These are phyloP conservation scores for Phyto melanocephala DNA, from an alignment of 2,888 invertebrate species.

Conservation along the genomic window DNA sequence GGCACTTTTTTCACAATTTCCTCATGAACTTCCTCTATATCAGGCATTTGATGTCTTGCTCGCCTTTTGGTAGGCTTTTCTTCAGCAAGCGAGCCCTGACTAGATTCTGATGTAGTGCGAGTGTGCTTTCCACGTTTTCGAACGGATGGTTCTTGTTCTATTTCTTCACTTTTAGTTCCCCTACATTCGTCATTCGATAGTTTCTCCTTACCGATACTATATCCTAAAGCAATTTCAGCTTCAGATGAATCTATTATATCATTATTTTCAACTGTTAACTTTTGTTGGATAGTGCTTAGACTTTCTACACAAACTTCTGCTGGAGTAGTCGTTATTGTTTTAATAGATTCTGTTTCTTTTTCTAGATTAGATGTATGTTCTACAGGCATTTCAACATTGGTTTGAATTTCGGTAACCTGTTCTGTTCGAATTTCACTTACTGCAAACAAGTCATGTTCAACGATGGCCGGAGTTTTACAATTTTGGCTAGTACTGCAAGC, in stretches of 20 bases:
- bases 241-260: not conserved
- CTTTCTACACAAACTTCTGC: not conserved
- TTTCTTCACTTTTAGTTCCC: not conserved
- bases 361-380: not conserved
- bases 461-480: not conserved
- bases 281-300: not conserved
- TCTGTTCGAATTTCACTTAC: not conserved
- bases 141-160: not conserved
- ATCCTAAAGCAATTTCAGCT: not conserved
- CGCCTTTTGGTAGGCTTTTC: slow-evolving; percentile 22
- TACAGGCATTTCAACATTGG: not conserved
- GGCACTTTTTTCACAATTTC: not conserved
- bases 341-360: not conserved
- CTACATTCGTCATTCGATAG: not conserved
- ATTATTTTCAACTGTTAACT: not conserved
- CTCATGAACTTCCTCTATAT: not conserved
- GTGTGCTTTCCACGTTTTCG: slow-evolving; percentile 28
- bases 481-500: not conserved
- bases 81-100: not conserved
- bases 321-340: not conserved
- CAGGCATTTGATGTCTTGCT: not conserved
- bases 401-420: not conserved
- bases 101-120: slow-evolving; percentile 21
- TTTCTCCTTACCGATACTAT: not conserved
- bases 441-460: not conserved